A percentile compares a stretch with the other conserved stretches of the same genome.
phyloP scores from a whole-genome alignment of 1,140 invertebrate species.

The Papilio xuthus region DNA sequence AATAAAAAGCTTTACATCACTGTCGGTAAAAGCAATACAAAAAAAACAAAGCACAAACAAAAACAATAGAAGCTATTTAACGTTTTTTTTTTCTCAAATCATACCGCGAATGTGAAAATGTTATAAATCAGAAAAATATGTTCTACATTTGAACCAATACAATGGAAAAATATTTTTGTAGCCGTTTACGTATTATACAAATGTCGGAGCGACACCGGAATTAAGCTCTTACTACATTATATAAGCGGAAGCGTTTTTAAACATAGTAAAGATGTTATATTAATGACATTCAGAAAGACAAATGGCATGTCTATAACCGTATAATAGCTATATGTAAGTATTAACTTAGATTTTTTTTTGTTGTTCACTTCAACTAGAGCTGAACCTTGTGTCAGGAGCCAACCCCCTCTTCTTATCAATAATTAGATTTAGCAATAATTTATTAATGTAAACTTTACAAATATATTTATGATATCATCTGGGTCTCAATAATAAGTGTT shows the following conservation, averaged over 20 bases:
- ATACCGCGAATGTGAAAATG: slow-evolving; percentile 9
- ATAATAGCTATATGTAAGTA: too few relatives aligned
- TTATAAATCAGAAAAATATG: slow-evolving; percentile 27
- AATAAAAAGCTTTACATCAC: background rate
- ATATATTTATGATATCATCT: too few relatives aligned
- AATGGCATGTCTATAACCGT: too few relatives aligned
- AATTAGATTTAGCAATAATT: too few relatives aligned
- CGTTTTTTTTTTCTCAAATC: background rate
- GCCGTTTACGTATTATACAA: slow-evolving; percentile 22
- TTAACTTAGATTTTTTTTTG: too few relatives aligned
- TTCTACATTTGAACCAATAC: background rate
- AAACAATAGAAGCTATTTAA: slow-evolving; percentile 22
- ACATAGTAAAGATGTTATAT: background rate
- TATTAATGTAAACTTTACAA: too few relatives aligned
- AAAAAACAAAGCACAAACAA: slow-evolving; percentile 21
- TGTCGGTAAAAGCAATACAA: background rate
- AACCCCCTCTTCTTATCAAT: too few relatives aligned
- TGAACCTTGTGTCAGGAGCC: too few relatives aligned
- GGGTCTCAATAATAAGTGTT: too few relatives aligned
- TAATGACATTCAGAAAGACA: too few relatives aligned
- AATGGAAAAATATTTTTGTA: slow-evolving; percentile 36
- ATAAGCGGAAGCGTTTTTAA: slow-evolving; percentile 13
- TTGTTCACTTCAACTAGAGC: too few relatives aligned
- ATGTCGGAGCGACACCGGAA: slow-evolving; percentile 10
- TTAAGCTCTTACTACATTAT: background rate